These are phyloP conservation scores for Drosophila mulleri DNA, from an alignment of 2,888 invertebrate genomes.

Conservation along the genomic window DNA sequence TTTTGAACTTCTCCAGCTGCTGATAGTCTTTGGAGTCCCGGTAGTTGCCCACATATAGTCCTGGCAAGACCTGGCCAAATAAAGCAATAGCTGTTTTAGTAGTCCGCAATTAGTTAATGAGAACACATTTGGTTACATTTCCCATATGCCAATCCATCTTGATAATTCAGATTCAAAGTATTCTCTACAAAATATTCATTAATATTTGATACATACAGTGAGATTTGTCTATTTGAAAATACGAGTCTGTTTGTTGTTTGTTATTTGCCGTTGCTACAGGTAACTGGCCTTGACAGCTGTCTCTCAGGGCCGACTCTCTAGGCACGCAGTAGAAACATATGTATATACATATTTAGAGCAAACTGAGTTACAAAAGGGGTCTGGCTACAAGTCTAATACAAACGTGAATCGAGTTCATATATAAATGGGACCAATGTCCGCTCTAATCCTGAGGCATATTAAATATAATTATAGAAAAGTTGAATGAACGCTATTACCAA, in stretches of 20 bases:
- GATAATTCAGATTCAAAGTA: background rate
- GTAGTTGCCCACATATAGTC: slow-evolving; percentile 97
- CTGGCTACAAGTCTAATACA: too few relatives aligned
- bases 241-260: slow-evolving; percentile 18
- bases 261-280: slow-evolving; percentile 33
- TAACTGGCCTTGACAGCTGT: slow-evolving; percentile 57
- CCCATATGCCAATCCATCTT: slow-evolving; percentile 81
- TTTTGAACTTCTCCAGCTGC: slow-evolving; percentile 94
- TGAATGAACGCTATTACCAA: background rate
- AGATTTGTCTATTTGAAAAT: slow-evolving; percentile 39
- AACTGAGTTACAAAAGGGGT: background rate
- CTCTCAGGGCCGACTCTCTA: slow-evolving; percentile 3
- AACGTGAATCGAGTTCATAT: too few relatives aligned
- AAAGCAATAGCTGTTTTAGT: background rate
- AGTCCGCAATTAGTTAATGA: background rate
- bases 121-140: slow-evolving; percentile 44
- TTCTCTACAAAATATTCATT: background rate
- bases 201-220: slow-evolving; percentile 5
- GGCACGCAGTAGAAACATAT: background rate
- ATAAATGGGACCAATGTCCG: too few relatives aligned
- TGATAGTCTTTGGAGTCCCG: slow-evolving; percentile 96
- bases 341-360: background rate
- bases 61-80: slow-evolving; percentile 92
- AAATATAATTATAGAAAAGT: background rate
- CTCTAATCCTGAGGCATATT: too few relatives aligned